Base-by-base conservation (phyloP, 2,888 invertebrate species). In the Ceramica pisi region DNA sequence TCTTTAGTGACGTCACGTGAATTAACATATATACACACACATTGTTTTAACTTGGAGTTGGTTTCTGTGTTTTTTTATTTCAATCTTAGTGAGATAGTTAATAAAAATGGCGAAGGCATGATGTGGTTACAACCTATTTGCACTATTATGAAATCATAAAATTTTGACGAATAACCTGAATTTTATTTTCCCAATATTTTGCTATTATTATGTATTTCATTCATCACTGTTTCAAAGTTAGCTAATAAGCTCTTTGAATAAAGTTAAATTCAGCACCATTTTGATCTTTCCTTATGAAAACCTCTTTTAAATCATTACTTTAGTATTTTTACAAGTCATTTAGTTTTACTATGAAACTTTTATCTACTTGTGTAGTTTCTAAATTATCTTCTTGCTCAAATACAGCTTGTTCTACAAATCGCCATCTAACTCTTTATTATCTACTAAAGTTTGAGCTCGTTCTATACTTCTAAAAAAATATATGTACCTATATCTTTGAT, bases 1-100 rank as follows among this genome's bases (percentile, higher is more conserved):
- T 82, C 6, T 68, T 6, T 80, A 80, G 80, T 79, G 73, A 82
- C 38, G 75, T 71, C 74, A 82, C 50, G 67, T 50, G 35, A 55
- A 64, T 26, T 73, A 64, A 73, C 68, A 73, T 57, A 69, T 31
- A 73, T 62, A 71, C 62, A 77, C 55, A 68, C 59, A 60, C 31
- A 14, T 46, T n/a, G 26, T 16, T 1, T 50, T 38, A 65, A 66
- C 35, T 48, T 0, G 14, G 6, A 10, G 5, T 38, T 35, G 19
- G 12, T 64, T 31, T 62, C 31, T 19, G 64, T 12, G 10, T 10
- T 35, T n/a, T 3, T 48, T 19, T 35, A 23, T 35, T 19, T 23
- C 14, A 48, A 6, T 5, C 6, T 5, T 35, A 56, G 12, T 3
- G 12, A 0, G n/a, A 12, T 56, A 6, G n/a, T n/a, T 56, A n/a